Percentiles rank a stretch among this genome's conserved stretches.
phyloP scores from a whole-genome alignment of 2,888 invertebrate genomes.

The Acronicta leporina region DNA sequence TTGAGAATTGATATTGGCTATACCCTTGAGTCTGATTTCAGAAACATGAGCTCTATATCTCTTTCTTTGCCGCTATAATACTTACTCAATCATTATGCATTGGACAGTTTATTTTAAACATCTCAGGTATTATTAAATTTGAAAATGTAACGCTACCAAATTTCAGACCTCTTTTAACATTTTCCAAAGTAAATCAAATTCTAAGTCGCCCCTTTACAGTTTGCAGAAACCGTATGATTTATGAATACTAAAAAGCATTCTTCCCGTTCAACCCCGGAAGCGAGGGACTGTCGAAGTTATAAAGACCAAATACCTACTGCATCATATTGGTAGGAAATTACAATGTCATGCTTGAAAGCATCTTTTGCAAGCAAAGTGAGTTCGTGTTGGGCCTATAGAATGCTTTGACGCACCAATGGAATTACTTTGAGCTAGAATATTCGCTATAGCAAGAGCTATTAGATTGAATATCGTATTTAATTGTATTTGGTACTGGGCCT shows the following conservation, averaged over 20 bases:
- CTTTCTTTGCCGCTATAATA: too few relatives aligned
- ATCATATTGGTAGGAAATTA: conserved; percentile 39
- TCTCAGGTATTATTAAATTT: too few relatives aligned
- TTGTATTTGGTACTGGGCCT: background rate
- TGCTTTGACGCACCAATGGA: conserved; percentile 5
- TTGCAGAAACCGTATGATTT: conserved; percentile 34
- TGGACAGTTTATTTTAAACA: too few relatives aligned
- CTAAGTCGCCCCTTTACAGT: conserved; percentile 2
- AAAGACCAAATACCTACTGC: conserved; percentile 30
- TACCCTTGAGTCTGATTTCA: too few relatives aligned
- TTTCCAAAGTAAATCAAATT: conserved; percentile 1
- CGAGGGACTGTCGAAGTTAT: conserved; percentile 23
- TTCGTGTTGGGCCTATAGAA: conserved; percentile 2
- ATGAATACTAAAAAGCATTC: conserved; percentile 29
- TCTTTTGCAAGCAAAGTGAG: conserved; percentile 19
- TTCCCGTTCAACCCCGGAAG: conserved; percentile 21
- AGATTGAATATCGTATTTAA: background rate
- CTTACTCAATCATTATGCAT: too few relatives aligned
- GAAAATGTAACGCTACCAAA: too few relatives aligned
- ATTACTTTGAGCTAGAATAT: background rate
- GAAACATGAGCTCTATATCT: too few relatives aligned
- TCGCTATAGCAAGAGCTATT: background rate
- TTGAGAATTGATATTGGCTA: too few relatives aligned
- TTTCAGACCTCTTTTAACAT: background rate
- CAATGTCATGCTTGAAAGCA: conserved; percentile 10